Evolutionary conservation across 2,888 invertebrate species (phyloP).

Genomic region (Agrypnus murinus): DNA sequence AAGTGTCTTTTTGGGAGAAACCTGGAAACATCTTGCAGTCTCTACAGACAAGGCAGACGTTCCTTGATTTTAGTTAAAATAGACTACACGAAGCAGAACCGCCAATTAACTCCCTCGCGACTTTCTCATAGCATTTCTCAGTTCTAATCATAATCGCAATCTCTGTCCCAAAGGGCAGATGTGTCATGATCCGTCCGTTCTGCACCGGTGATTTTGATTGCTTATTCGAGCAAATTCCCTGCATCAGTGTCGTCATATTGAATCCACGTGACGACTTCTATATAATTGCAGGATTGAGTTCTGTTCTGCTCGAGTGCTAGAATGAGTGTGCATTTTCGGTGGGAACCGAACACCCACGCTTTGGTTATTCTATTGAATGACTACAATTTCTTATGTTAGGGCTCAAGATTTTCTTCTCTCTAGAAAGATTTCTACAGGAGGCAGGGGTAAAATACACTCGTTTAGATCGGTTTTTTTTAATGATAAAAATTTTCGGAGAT

Average conservation of each 20-base stretch:
- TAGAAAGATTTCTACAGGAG: too few relatives aligned
- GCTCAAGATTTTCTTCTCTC: too few relatives aligned
- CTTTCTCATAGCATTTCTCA: slow-evolving; percentile 41
- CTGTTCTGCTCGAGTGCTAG: slow-evolving; percentile 32
- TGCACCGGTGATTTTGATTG: slow-evolving; percentile 44
- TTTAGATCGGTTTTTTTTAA: background rate
- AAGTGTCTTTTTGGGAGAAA: too few relatives aligned
- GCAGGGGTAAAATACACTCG: background rate
- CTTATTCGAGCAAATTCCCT: slow-evolving; percentile 47
- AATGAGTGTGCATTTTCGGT: slow-evolving; percentile 34
- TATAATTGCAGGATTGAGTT: slow-evolving; percentile 34
- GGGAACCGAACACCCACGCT: slow-evolving; percentile 23
- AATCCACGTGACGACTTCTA: slow-evolving; percentile 39
- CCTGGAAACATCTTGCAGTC: too few relatives aligned
- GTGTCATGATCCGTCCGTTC: slow-evolving; percentile 50
- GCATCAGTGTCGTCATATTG: slow-evolving; percentile 46
- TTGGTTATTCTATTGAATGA: background rate
- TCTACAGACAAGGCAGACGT: slow-evolving; percentile 1
- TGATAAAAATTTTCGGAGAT: slow-evolving; percentile 1
- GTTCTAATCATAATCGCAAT: slow-evolving; percentile 48
- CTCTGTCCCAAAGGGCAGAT: slow-evolving; percentile 46
- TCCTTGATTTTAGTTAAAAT: slow-evolving; percentile 9
- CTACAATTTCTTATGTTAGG: too few relatives aligned
- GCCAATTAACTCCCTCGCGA: slow-evolving; percentile 35
- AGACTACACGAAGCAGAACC: slow-evolving; percentile 16